Evolutionary conservation across 2,888 invertebrate species (phyloP), one percentile per base, ranked within the genome.

Genomic region (Agrochola circellaris): DNA sequence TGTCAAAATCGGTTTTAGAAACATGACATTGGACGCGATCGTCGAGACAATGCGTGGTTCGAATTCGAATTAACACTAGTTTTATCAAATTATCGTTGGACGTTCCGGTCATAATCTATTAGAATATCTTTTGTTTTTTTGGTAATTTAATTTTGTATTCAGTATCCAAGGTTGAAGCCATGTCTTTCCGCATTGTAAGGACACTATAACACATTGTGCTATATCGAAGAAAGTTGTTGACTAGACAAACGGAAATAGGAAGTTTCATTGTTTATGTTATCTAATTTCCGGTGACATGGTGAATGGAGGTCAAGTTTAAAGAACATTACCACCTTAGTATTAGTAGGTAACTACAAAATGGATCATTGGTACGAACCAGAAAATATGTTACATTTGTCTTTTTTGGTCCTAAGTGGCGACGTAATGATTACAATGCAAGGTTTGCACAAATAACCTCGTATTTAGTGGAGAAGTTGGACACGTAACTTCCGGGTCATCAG

Each of bases 201-300:
- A 86, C 89, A 86, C 61, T 77, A 67, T 67, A 76, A 79, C 61
- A 82, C 71, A 86, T 81, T 87, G 77, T 84, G 51, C 70, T 79
- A 77, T n/a, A n/a, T n/a, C n/a, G n/a, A 51, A 95, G 95, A 96
- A 95, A 95, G 94, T 88, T 89, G 93, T 91, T 92, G 93, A 92
- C 87, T 85, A 88, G 90, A 90, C 89, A 90, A 85, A 89, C 93
- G 95, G 95, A 95, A 94, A 91, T 89, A 94, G 96, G 95, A 95
- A 95, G 91, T 88, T 82, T 86, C 81, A 91, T 91, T 93, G 91
- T 91, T 73, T 88, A 75, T 88, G 82, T 87, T 91, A 90, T 89
- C 84, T 89, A 80, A 90, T 87, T 92, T 94, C 93, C 94, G 93
- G 93, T 89, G 88, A 85, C 70, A 91, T 90, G 84, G 83, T 85